Percentiles rank a stretch among this genome's conserved stretches.
Evolutionary conservation across 2,888 invertebrate genomes (phyloP).

Genomic region (Lepidonotus clava): DNA sequence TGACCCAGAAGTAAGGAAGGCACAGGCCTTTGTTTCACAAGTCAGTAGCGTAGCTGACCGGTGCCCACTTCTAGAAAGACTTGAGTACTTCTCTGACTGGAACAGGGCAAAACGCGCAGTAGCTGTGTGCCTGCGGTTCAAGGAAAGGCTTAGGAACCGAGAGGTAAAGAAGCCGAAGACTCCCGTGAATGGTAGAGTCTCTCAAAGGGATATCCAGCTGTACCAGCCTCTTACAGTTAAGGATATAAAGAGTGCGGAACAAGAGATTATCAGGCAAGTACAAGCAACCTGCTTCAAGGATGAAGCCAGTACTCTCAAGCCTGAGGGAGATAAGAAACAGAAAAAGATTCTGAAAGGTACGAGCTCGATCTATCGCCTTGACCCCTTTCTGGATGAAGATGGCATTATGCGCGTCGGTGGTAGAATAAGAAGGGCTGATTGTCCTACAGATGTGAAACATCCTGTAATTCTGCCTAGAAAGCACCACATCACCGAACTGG

Average conservation of each 20-base stretch:
- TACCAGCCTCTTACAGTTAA: no score
- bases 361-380: slow-evolving; percentile 20
- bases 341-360: no score
- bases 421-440: slow-evolving; percentile 42
- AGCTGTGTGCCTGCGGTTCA: background rate
- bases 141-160: no score
- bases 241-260: no score
- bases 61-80: background rate
- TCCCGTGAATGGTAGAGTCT: no score
- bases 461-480: slow-evolving; percentile 55
- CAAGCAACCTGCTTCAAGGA: no score
- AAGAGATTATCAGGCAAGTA: no score
- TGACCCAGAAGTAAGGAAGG: slow-evolving; percentile 50
- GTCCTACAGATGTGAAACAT: slow-evolving; percentile 51
- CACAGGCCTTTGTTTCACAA: no score
- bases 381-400: slow-evolving; percentile 59
- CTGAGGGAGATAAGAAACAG: no score
- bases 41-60: background rate
- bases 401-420: slow-evolving; percentile 62
- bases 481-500: slow-evolving; percentile 48
- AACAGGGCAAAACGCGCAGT: background rate
- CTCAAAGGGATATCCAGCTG: no score
- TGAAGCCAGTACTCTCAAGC: no score
- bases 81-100: slow-evolving; percentile 56
- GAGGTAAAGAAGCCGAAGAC: no score